Evolutionary conservation across 2,113 vertebrate species (phyloP), one percentile per base, ranked within the genome.

Genomic region (Ageneiosus marmoratus): DNA sequence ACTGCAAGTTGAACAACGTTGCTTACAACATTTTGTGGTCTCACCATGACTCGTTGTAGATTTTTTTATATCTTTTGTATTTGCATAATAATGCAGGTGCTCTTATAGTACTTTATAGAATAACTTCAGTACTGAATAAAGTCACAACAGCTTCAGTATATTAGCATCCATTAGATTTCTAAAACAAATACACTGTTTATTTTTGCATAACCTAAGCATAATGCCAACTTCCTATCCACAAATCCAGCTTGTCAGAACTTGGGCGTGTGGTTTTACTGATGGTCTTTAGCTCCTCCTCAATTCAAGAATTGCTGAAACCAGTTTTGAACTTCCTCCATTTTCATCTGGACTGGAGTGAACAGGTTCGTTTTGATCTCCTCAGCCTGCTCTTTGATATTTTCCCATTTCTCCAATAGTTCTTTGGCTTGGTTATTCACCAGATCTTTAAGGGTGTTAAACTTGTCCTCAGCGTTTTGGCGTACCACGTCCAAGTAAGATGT

Each of bases 401-500:
- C 86, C 76, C 20, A 60, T 72, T 76, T 85, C 5, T 85, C 82
- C 13, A 76, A 85, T 51, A 93, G 1, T 20, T n/a, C 74, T 32
- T 90, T 89, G 6, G 86, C 53, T 86, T 94, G 92, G 1, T 90
- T 80, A 22, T n/a, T 84, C 75, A 96, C 53, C 80, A 93, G 80
- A 3, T 94, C 88, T 6, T 88, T 88, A 32, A 95, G 84, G 72
- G 88, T 85, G 72, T 55, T 83, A 60, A 95, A 58, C 50, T 93
- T 93, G 0, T 90, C 84, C 85, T 91, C 83, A 0, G 91, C 88
- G 53, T 93, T 93, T 37, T 94, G 89, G 0, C 81, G 88, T 24
- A 95, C 67, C n/a, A 89, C 85, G 63, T 74, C 3, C 3, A 93
- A 3, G 22, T 90, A 94, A 1, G 95, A 93, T 58, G 90, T 84